Evolutionary conservation across 2,113 vertebrate genomes (phyloP), one percentile per base, ranked within the genome.

Genomic region (Saccopteryx leptura): DNA sequence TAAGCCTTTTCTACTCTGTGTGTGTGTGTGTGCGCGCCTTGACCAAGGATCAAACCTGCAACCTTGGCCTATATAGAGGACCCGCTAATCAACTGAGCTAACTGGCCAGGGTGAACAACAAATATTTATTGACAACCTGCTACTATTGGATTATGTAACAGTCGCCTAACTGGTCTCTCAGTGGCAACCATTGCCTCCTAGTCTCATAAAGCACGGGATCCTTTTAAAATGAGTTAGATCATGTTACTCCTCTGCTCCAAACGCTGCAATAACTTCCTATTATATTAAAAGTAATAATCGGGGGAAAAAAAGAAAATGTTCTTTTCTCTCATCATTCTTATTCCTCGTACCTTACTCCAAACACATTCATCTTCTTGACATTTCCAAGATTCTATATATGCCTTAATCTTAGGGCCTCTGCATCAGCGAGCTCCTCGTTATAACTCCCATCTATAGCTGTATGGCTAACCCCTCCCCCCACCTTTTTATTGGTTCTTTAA

Each of bases 211-310:
- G 56, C 18, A 94, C 48, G 65, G 31, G n/a, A 66, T 58, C 11
- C 63, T 84, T 78, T 69, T 50, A 89, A 66, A 93, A 90, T 26
- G 23, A 93, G 58, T 80, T 65, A 71, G 5, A 66, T 79, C 4
- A 66, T 58, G 2, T 90, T 86, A 66, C 31, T 90, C 39, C 58
- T 89, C 26, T 74, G 56, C 65, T 90, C 33, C 58, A 71, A 88
- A 71, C 15, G 26, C 61, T 63, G 21, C 19, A 48, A 23, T 85
- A 83, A 50, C 19, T 80, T 18, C 23, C 52, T 4, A 52, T 52
- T 60, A 56, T 9, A 83, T 72, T 76, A 58, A 79, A 90, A 90
- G 80, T 93, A 74, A 91, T 92, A 82, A 69, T 50, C 46, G n/a
- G 75, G 75, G 31, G 18, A n/a, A 79, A 79, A 71, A 79, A n/a